A percentile compares a stretch with the other conserved stretches of the same genome.
phyloP scores from a whole-genome alignment of 1,140 invertebrate species.

The Lasioglossum baleicum region DNA sequence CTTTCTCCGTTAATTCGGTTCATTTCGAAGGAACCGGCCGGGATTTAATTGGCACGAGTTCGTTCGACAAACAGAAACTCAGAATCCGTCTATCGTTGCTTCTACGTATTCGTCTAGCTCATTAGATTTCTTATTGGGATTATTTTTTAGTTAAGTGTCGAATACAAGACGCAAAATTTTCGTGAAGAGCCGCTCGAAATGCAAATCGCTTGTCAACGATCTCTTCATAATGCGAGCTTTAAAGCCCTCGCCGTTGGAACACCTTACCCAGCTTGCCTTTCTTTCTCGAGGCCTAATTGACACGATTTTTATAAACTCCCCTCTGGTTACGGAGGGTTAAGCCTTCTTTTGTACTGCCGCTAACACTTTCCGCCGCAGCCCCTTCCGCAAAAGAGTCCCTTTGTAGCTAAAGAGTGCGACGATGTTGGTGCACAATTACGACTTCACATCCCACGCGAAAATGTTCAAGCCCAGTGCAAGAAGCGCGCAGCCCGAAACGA shows the following conservation, averaged over 20 bases:
- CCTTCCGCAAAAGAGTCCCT: constrained; percentile 55
- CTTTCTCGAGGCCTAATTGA: constrained; percentile 69
- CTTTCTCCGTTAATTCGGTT: background rate
- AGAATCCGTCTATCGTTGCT: no score
- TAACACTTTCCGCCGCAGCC: constrained; percentile 61
- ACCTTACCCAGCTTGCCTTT: constrained; percentile 55
- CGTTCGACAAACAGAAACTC: no score
- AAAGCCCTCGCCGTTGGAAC: constrained; percentile 50
- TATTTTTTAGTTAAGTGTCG: background rate
- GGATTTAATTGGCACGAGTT: background rate
- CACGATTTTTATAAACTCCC: constrained; percentile 72
- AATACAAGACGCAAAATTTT: constrained; percentile 19
- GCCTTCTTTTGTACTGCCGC: constrained; percentile 61
- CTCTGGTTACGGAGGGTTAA: constrained; percentile 61
- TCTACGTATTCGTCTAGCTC: no score
- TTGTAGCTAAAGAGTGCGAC: constrained; percentile 56
- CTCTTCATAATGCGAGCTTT: constrained; percentile 60
- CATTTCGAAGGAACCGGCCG: background rate
- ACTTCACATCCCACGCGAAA: constrained; percentile 42
- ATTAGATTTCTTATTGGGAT: no score
- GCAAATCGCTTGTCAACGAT: constrained; percentile 60
- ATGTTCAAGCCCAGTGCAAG: constrained; percentile 28
- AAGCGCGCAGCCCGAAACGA: background rate
- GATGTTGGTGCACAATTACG: constrained; percentile 57
- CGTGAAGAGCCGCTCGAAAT: constrained; percentile 29